Evolutionary conservation across 2,113 vertebrate species (phyloP), one percentile per base, ranked within the genome.

Genomic region (Pycnonotus jocosus): DNA sequence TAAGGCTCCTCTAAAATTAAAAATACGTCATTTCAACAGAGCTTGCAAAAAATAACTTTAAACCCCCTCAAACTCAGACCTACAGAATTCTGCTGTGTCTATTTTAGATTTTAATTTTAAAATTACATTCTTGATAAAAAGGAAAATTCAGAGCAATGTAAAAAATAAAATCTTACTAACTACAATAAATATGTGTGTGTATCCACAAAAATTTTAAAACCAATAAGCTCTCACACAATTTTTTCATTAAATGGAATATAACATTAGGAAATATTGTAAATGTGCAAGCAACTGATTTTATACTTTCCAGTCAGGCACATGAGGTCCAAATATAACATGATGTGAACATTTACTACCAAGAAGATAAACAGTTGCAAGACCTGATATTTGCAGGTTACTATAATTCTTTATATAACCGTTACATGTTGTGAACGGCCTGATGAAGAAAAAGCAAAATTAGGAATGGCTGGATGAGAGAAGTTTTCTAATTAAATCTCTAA

Each of bases 11-110:
- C n/a, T 40, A 27, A 81, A 85, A 68, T 45, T 45, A 31, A 73
- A 84, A 73, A 13, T 6, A 31, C 0, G 0, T 38, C 6, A 33
- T 73, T 81, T 87, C 5, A 13, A 70, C 15, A 50, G 7, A 88
- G 56, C 33, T 71, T 33, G 9, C 14, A 42, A 92, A 86, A 88
- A 60, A 33, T 11, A 0, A 7, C 42, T 68, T 31, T 3, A 78
- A 81, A 62, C 1, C 0, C 1, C 1, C 10, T 37, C 33, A 71
- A 70, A 64, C 7, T 30, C 11, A 53, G 69, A 61, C 11, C 0
- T 19, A 40, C 16, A 56, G 17, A 88, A 42, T 8, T 25, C 3
- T 66, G 7, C 6, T 68, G 11, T 50, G 10, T 64, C 22, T 48
- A 18, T 44, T 66, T 71, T 30, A 38, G 8, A 51, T 76, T 82